Base-by-base conservation (phyloP, 2,113 vertebrate genomes). In the Ctenodactylus gundi region DNA sequence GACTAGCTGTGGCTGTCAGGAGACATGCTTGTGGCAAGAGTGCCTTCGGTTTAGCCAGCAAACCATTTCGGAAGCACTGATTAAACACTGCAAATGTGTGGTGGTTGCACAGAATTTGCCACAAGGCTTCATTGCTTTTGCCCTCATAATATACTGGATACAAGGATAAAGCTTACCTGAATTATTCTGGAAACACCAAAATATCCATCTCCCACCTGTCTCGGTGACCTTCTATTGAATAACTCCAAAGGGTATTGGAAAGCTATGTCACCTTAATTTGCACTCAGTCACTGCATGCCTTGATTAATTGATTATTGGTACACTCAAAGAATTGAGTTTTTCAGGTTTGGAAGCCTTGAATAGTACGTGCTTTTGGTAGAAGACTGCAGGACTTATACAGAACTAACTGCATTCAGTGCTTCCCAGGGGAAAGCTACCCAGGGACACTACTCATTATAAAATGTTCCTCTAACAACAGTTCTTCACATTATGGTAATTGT, bases 401-500 rank as follows among this genome's bases (percentile, higher is more conserved):
- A 77, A 7, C 27, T 31, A 27, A 51, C 0, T 25, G 17, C 20
- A n/a, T 94, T 41, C 46, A 58, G 46, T 53, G 6, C 49, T 76
- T 88, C 76, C 62, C 64, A 27, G 44, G 51, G 64, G 55, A 92
- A 67, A 90, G 55, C 60, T 41, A 46, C 57, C 58, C 78, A 91
- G 91, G 41, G 64, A 87, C 64, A 51, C 64, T 34, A 72, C 58
- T 83, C 81, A 36, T 82, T 94, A 75, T 65, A 89, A 65, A 78
- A 31, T 72, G 34, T 12, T 51, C 44, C 51, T 44, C 73, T 84
- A 89, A 86, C 34, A 75, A 77, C 25, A 55, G 25, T 55, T 78
- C 17, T 68, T 93, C 72, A 78, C 67, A 88, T 68, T 89, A 58
- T 81, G 73, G 89, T 84, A 46, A 91, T 76, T 93, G 67, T 65